A percentile compares a stretch with the other conserved stretches of the same genome.
Evolutionary conservation across 1,140 invertebrate species (phyloP).

Genomic region (Eueides isabella): DNA sequence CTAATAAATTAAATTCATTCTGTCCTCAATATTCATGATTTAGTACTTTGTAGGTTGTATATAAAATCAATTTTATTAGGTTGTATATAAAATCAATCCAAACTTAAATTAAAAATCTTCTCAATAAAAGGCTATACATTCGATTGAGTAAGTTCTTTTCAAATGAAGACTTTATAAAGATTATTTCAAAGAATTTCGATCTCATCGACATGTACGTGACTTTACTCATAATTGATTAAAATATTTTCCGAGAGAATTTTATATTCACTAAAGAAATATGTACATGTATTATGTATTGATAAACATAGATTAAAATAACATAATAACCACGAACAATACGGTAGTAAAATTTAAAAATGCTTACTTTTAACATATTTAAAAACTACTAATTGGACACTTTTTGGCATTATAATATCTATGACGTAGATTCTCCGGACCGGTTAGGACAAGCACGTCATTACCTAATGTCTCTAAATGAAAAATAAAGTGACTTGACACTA

Average conservation of each 20-base stretch:
- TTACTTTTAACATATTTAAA: background rate
- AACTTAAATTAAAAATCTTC: slow-evolving; percentile 2
- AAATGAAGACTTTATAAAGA: background rate
- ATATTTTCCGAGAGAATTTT: background rate
- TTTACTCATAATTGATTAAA: background rate
- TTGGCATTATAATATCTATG: background rate
- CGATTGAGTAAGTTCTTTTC: background rate
- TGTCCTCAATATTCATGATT: background rate
- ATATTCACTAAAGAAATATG: background rate
- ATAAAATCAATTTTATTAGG: too few relatives aligned
- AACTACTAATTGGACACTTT: background rate
- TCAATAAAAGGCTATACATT: background rate
- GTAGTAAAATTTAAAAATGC: background rate
- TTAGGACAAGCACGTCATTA: background rate
- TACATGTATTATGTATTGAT: background rate
- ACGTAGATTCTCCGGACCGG: background rate
- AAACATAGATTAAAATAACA: slow-evolving; percentile 9
- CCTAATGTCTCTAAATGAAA: too few relatives aligned
- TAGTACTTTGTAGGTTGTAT: background rate
- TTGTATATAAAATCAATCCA: background rate
- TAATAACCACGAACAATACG: background rate
- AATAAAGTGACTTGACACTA: too few relatives aligned
- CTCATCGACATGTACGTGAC: slow-evolving; percentile 1
- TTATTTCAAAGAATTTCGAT: slow-evolving; percentile 5
- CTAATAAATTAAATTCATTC: background rate